Evolutionary conservation across 1,140 invertebrate genomes (phyloP), one percentile per base, ranked within the genome.

Genomic region (Goniozus legneri): DNA sequence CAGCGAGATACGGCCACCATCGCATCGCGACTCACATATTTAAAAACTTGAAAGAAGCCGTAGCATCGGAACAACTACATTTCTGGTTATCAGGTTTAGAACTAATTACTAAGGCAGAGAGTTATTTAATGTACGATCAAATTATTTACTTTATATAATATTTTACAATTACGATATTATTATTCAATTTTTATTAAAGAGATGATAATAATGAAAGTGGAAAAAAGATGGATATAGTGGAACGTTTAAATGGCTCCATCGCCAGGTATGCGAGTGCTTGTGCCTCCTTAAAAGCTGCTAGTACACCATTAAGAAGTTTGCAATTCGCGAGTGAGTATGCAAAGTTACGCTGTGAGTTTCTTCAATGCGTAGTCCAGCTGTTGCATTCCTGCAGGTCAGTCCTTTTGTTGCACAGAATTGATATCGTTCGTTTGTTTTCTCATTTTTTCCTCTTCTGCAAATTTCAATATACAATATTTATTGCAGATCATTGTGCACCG

Each of bases 1-100:
- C 91, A 1, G 81, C 91, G 8, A 79, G 88, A 51, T 92, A 91
- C 63, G 89, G 89, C 1, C 90, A 93, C 64, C 88, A 91, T 61
- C 79, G 77, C 46, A 79, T 92, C 33, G 88, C 87, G 0, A 78
- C 80, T 2, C 71, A 75, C 31, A 82, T 92, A 44, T 83, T 91
- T 52, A 77, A 78, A 16, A 78, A 77, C 32, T 67, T 91, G 12
- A 80, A 84, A 0, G 82, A 84, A 54, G 79, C 87, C 57, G 91
- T 94, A 1, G 88, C 89, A 12, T 90, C 89, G 12, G 95, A 97
- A 64, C 86, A 93, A 64, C 82, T 91, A 32, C 87, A 95, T 63
- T 94, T 94, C 62, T 97, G 93, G 89, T 69, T 97, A 30, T 82
- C 84, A 0, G 88, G 88, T 3, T 73, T 97, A 13, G 78, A 85